These are phyloP conservation scores for Mechanitis mazaeus DNA, from an alignment of 2,888 invertebrate species.

Conservation along the genomic window DNA sequence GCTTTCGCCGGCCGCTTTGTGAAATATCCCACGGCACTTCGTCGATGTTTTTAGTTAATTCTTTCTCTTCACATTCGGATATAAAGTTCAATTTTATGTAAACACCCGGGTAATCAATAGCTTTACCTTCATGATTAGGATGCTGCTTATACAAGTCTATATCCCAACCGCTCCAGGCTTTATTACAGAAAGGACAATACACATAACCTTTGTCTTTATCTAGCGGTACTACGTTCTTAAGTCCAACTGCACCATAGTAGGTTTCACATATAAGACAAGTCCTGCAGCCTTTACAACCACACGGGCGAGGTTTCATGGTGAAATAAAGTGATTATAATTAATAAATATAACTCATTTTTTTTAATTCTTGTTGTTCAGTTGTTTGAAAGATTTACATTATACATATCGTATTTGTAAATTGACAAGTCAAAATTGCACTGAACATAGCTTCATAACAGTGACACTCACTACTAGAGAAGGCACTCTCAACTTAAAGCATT, in stretches of 20 bases:
- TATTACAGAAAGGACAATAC: slow-evolving; percentile 85
- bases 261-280: slow-evolving; percentile 92
- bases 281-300: slow-evolving; percentile 95
- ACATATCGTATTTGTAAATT: too few species aligned
- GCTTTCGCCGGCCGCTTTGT: slow-evolving; percentile 97
- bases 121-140: slow-evolving; percentile 79
- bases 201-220: slow-evolving; percentile 79
- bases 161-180: slow-evolving; percentile 86
- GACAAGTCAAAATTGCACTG: too few species aligned
- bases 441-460: too few species aligned
- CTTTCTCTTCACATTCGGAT: slow-evolving; percentile 79
- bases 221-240: slow-evolving; percentile 53
- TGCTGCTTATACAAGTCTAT: slow-evolving; percentile 77
- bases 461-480: too few species aligned
- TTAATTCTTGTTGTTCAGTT: neutral
- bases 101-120: slow-evolving; percentile 81
- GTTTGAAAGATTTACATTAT: too few species aligned
- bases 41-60: slow-evolving; percentile 83
- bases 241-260: slow-evolving; percentile 64
- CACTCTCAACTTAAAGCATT: too few species aligned
- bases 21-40: slow-evolving; percentile 91
- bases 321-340: neutral
- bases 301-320: slow-evolving; percentile 77
- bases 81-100: slow-evolving; percentile 85
- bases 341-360: neutral